These are phyloP conservation scores for Megaceryle torquata DNA, from an alignment of 2,113 vertebrate species.

Conservation along the genomic window DNA sequence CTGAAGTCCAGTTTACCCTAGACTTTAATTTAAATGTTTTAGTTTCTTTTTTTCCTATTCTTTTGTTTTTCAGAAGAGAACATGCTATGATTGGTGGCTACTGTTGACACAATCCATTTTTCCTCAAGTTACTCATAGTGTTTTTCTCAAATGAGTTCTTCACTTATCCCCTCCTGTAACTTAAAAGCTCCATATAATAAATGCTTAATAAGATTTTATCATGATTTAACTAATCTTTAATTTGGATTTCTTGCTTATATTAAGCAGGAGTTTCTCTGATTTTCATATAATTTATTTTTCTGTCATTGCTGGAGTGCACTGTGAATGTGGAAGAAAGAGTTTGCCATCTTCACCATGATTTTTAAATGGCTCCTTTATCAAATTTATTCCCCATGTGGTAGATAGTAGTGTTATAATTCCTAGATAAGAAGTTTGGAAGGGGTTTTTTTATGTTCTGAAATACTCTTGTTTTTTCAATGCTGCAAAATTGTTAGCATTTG, in stretches of 20 bases:
- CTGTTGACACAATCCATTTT: neutral
- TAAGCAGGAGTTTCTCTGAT: neutral
- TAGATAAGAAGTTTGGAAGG: neutral
- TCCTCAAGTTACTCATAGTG: neutral
- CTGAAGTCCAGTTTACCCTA: neutral
- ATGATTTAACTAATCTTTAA: neutral
- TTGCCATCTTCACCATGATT: neutral
- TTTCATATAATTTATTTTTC: neutral
- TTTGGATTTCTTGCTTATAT: neutral
- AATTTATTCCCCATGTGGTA: neutral
- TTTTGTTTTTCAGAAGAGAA: neutral
- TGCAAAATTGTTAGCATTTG: neutral
- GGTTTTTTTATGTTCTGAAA: neutral
- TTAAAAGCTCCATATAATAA: neutral
- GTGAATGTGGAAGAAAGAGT: neutral
- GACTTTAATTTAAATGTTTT: neutral
- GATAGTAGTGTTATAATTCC: neutral
- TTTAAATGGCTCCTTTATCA: neutral
- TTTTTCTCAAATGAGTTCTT: neutral
- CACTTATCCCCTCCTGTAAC: neutral
- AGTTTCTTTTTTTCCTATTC: rapidly evolving
- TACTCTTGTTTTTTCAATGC: neutral
- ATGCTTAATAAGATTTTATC: neutral
- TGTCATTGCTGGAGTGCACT: neutral
- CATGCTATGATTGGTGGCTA: neutral